A percentile compares a stretch with the other conserved stretches of the same genome.
Conservation (phyloP, 2,888 invertebrate species). For the Stenoptilia bipunctidactyla region DNA sequence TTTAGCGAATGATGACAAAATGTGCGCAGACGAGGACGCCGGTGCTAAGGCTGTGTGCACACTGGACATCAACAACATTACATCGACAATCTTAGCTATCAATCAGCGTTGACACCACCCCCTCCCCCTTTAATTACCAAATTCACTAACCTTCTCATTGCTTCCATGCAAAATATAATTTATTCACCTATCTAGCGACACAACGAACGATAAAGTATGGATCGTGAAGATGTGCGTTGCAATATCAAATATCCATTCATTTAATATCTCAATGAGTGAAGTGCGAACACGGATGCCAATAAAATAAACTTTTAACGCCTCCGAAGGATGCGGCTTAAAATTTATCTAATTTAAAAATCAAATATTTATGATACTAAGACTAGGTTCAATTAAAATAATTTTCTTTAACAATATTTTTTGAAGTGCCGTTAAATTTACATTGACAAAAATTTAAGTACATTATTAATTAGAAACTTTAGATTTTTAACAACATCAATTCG, state of each 20-base stretch:
- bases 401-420: constrained; percentile 44
- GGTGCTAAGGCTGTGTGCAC: too few species aligned
- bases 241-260: constrained; percentile 26
- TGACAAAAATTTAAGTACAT: constrained; percentile 66
- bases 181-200: constrained; percentile 40
- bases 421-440: constrained; percentile 66
- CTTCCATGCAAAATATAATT: constrained; percentile 37
- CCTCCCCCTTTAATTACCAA: constrained; percentile 35
- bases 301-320: constrained; percentile 15
- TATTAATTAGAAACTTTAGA: constrained; percentile 65
- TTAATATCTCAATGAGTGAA: constrained; percentile 22
- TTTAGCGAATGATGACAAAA: too few species aligned
- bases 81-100: not conserved
- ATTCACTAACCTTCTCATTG: constrained; percentile 68
- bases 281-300: constrained; percentile 14
- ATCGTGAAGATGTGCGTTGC: constrained; percentile 44
- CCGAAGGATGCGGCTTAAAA: constrained; percentile 32
- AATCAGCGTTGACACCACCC: constrained; percentile 1
- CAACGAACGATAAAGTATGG: constrained; percentile 24
- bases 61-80: not conserved
- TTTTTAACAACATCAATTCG: constrained; percentile 69
- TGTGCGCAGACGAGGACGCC: too few species aligned
- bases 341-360: constrained; percentile 38
- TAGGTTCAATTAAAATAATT: constrained; percentile 63
- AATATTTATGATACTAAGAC: constrained; percentile 62